Conservation (phyloP, 1,140 invertebrate species). For the Drosophila equinoxialis region DNA sequence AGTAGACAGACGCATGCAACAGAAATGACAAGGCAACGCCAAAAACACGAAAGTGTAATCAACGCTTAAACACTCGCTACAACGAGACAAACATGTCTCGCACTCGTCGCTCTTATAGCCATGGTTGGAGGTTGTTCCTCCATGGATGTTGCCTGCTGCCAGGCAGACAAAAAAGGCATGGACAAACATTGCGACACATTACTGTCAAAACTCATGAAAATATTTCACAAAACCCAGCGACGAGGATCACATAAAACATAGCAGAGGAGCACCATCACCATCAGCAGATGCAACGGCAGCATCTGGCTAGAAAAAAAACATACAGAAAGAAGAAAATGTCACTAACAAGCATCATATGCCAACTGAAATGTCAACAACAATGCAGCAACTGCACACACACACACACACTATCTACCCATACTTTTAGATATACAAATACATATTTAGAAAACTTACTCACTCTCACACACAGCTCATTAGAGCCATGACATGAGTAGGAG, state of each 20-base stretch:
- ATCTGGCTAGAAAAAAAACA: slow-evolving; percentile 37
- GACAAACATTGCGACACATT: slow-evolving; percentile 81
- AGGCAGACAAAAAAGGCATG: slow-evolving; percentile 58
- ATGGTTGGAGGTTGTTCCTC: slow-evolving; percentile 10
- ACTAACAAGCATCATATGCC: slow-evolving; percentile 81
- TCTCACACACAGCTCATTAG: slow-evolving; percentile 70
- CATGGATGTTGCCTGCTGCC: slow-evolving; percentile 18
- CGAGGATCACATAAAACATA: slow-evolving; percentile 53
- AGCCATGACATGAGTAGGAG: slow-evolving; percentile 46
- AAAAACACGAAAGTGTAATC: slow-evolving; percentile 79
- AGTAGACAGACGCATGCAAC: slow-evolving; percentile 58
- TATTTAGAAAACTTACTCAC: slow-evolving; percentile 28
- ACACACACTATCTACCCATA: slow-evolving; percentile 12
- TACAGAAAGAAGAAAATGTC: slow-evolving; percentile 54
- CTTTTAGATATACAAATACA: neutral
- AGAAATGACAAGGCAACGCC: slow-evolving; percentile 59
- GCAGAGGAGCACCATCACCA: slow-evolving; percentile 33
- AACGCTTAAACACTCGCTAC: slow-evolving; percentile 79
- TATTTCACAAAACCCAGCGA: slow-evolving; percentile 65
- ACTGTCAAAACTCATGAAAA: slow-evolving; percentile 82
- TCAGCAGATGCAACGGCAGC: slow-evolving; percentile 11
- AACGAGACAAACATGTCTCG: slow-evolving; percentile 63
- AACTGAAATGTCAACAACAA: slow-evolving; percentile 78
- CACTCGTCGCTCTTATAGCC: slow-evolving; percentile 9
- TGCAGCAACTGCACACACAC: slow-evolving; percentile 44